A percentile compares a stretch with the other conserved stretches of the same genome.
These are phyloP conservation scores for Epizoanthus scotinus DNA, from an alignment of 92 coral and sea anemone species.

Conservation along the genomic window DNA sequence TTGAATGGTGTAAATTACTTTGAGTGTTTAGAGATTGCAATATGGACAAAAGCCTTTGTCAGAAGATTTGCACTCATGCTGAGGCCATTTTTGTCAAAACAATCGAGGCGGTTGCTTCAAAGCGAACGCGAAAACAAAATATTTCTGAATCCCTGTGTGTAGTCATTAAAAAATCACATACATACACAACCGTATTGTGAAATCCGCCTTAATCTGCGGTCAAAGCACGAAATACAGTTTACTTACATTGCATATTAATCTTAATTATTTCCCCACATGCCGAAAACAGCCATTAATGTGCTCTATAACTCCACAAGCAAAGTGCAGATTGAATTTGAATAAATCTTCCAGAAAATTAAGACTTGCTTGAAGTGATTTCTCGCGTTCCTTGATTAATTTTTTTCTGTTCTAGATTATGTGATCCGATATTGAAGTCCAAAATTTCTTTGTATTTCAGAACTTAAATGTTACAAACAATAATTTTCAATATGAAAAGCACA, in stretches of 20 bases:
- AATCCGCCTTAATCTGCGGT: slow-evolving; percentile 26
- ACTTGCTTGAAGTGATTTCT: slow-evolving; percentile 41
- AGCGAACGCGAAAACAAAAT: slow-evolving; percentile 49
- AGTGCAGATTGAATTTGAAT: slow-evolving; percentile 28
- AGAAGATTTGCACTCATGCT: slow-evolving; percentile 56
- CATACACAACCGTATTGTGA: slow-evolving; percentile 31
- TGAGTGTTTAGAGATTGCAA: slow-evolving; percentile 67
- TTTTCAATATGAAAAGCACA: slow-evolving; percentile 20
- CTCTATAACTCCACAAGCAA: slow-evolving; percentile 29
- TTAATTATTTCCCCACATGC: slow-evolving; percentile 28
- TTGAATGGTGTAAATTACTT: slow-evolving; percentile 83
- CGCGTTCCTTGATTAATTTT: background rate
- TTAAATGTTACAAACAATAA: background rate
- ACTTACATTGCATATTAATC: slow-evolving; percentile 23
- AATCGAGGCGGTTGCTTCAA: slow-evolving; percentile 75
- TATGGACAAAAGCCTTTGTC: slow-evolving; percentile 65
- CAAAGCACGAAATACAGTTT: slow-evolving; percentile 32
- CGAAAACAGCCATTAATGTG: slow-evolving; percentile 33
- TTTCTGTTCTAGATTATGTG: slow-evolving; percentile 20
- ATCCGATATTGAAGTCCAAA: background rate
- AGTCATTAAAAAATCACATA: slow-evolving; percentile 48
- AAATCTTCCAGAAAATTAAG: slow-evolving; percentile 36
- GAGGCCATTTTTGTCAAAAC: slow-evolving; percentile 57
- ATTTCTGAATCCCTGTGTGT: slow-evolving; percentile 52
- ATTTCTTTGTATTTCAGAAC: background rate